A percentile compares a stretch with the other conserved stretches of the same genome.
Evolutionary conservation across 2,797 vertebrate species (phyloP).

Genomic region (Chloroceryle amazona): DNA sequence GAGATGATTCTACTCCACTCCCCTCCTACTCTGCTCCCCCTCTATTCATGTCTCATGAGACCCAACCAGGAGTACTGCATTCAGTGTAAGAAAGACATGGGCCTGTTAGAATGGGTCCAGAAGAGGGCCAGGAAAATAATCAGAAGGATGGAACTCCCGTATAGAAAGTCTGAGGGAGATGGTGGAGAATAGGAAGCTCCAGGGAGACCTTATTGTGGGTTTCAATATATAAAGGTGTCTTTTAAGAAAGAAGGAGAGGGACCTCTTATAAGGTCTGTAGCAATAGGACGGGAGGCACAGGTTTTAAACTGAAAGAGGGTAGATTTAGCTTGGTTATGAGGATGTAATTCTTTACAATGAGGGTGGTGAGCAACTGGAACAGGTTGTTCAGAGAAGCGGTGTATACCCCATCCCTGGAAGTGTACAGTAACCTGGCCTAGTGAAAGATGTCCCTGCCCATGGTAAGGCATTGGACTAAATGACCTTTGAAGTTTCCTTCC

Average conservation of each 20-base stretch:
- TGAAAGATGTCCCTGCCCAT: background rate
- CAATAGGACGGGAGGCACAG: background rate
- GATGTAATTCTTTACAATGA: background rate
- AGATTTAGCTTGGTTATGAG: background rate
- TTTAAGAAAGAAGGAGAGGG: background rate
- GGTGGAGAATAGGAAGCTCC: background rate
- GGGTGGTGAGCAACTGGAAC: background rate
- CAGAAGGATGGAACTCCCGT: background rate
- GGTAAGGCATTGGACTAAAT: accelerated
- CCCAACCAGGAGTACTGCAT: background rate
- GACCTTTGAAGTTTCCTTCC: background rate
- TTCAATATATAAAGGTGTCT: background rate
- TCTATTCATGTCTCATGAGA: background rate
- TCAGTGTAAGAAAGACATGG: background rate
- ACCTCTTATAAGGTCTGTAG: background rate
- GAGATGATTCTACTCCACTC: background rate
- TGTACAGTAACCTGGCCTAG: background rate
- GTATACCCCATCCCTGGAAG: background rate
- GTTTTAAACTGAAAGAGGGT: background rate
- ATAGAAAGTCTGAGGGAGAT: background rate
- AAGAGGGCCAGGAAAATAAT: background rate
- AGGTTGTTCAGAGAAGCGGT: accelerated
- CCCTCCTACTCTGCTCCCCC: background rate
- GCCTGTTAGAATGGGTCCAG: background rate
- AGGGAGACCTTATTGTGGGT: background rate